phyloP scores from a whole-genome alignment of 2,888 invertebrate genomes.

The Phoronis australis region DNA sequence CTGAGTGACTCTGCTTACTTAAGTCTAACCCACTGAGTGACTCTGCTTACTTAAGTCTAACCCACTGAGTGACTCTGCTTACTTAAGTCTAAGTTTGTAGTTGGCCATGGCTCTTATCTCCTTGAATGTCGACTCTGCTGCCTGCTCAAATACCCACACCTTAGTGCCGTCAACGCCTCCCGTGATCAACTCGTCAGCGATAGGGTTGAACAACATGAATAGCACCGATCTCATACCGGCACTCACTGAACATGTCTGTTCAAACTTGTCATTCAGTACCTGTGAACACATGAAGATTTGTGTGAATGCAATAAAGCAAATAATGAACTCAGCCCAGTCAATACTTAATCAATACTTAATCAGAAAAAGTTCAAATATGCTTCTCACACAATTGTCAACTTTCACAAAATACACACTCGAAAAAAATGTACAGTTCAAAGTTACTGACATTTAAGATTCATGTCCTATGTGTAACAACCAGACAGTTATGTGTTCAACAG shows the following conservation, averaged over 20 bases:
- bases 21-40: too few relatives aligned
- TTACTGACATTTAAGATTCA: too few relatives aligned
- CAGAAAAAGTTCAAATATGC: neutral
- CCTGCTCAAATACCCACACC: constrained; percentile 47
- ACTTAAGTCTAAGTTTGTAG: constrained; percentile 39
- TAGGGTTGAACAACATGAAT: constrained; percentile 48
- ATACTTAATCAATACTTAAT: neutral
- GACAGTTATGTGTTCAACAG: too few relatives aligned
- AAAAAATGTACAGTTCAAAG: too few relatives aligned
- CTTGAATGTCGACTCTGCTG: constrained; percentile 29
- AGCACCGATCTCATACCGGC: constrained; percentile 44
- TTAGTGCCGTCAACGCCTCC: constrained; percentile 49
- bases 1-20: too few relatives aligned
- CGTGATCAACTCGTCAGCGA: constrained; percentile 49
- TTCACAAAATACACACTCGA: too few relatives aligned
- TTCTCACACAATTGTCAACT: too few relatives aligned
- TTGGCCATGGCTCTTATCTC: constrained; percentile 45
- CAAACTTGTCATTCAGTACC: constrained; percentile 49
- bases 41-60: too few relatives aligned
- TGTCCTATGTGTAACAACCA: too few relatives aligned
- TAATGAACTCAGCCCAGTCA: neutral
- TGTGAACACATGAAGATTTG: too few relatives aligned
- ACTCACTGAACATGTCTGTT: constrained; percentile 45
- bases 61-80: too few relatives aligned
- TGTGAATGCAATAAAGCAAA: too few relatives aligned